Evolutionary conservation across 2,888 invertebrate species (phyloP), one percentile per base, ranked within the genome.

Genomic region (Leptopilina myrica): DNA sequence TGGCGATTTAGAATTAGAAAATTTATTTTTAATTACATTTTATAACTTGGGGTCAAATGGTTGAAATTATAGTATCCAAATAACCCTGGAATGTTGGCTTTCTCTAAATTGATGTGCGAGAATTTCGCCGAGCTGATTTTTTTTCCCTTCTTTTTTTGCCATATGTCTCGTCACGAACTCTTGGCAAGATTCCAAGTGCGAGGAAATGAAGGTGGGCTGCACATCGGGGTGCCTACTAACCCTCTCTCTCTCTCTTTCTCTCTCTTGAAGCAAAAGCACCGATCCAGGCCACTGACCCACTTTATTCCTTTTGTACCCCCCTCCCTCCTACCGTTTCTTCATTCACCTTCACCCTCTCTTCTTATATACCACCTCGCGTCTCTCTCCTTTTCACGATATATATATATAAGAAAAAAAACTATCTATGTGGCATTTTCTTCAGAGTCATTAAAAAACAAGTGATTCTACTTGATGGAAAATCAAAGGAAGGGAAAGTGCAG

Each of bases 231-330:
- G 83, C 77, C 49, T 49, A 49, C 49, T 49, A 49, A 11, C 49
- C 12, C 49, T 49, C 49, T 49, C 49, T 46, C 46, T 46, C 46
- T 46, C 46, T 46, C 5, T 46, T 7, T 46, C 46, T 46, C 46
- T 46, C 46, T 46, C 46, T 46, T 9, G 85, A 85, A 87, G 86
- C 87, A 87, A 88, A 87, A 86, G 85, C 82, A 82, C 86, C 78
- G 78, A 90, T 89, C 88, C 89, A 89, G 90, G 90, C 86, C 90
- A 89, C 87, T 89, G 90, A 89, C 88, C 90, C 83, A 90, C 87
- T 90, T 90, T 89, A 87, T 87, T 85, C 87, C 87, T 87, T 43
- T 88, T 67, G 76, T 83, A 69, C 80, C 79, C 79, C 80, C n/a
- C 1, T 86, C 86, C 20, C 77, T 78, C 78, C 77, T 79, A 8